Evolutionary conservation across 2,888 invertebrate species (phyloP).

Genomic region (Drosophila mayaguana): DNA sequence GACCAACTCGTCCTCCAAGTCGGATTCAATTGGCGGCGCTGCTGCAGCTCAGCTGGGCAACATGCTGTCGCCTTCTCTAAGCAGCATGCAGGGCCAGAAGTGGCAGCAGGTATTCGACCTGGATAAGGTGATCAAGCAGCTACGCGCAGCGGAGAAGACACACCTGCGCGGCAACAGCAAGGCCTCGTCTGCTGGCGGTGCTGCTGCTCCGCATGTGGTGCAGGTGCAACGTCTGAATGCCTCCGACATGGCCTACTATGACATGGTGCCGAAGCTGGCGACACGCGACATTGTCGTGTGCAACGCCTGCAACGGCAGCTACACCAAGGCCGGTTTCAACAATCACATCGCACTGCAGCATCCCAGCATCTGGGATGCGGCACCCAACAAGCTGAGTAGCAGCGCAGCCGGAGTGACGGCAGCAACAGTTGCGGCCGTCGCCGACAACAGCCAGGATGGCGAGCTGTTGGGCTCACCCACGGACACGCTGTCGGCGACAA

Average conservation of each 20-base stretch:
- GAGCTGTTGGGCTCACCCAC: slow-evolving; percentile 60
- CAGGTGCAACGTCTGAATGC: slow-evolving; percentile 86
- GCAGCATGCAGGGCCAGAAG: slow-evolving; percentile 75
- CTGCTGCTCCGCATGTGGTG: slow-evolving; percentile 29
- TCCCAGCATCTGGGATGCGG: slow-evolving; percentile 75
- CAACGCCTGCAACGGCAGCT: slow-evolving; percentile 90
- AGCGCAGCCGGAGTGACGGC: slow-evolving; percentile 11
- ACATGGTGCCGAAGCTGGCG: slow-evolving; percentile 92
- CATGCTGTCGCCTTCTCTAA: slow-evolving; percentile 44
- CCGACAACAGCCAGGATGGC: slow-evolving; percentile 66
- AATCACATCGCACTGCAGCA: slow-evolving; percentile 89
- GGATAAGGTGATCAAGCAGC: slow-evolving; percentile 80
- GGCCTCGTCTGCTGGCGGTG: slow-evolving; percentile 6
- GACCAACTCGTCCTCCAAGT: slow-evolving; percentile 56
- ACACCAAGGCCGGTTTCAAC: slow-evolving; percentile 92
- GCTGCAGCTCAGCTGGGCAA: slow-evolving; percentile 38
- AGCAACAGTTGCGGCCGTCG: slow-evolving; percentile 5
- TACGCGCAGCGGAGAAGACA: slow-evolving; percentile 77
- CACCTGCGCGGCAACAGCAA: slow-evolving; percentile 61
- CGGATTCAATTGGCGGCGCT: slow-evolving; percentile 39
- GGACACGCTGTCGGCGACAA: slow-evolving; percentile 58
- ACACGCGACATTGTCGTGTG: slow-evolving; percentile 91
- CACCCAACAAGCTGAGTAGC: slow-evolving; percentile 65
- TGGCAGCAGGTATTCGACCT: slow-evolving; percentile 82
- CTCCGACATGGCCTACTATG: slow-evolving; percentile 91